Base-by-base conservation (phyloP, 2,797 vertebrate genomes). In the Acanthiza pusilla region DNA sequence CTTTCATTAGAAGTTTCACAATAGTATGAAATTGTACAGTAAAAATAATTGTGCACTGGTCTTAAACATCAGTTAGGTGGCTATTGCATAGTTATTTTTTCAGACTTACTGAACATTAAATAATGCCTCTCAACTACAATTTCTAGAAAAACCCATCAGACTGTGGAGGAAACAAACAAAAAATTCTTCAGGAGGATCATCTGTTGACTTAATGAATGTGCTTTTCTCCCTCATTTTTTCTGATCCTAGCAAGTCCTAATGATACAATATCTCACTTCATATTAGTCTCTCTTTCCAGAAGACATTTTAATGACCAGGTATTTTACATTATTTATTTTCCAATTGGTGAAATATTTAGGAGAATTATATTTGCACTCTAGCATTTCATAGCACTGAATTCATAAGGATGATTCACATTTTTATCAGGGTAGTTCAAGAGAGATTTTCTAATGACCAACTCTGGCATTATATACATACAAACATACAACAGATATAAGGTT, bases 1-100 rank as follows among this genome's bases (percentile, higher is more conserved):
- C 70, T 88, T 93, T 71, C 68, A 94, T 91, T 95, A 85, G 55
- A 29, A 93, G 30, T 27, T 86, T 66, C 50, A 76, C 70, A 80
- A 40, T 66, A 80, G 26, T 79, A 57, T 53, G 88, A 94, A 96
- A 94, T 38, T 67, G 32, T 11, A 62, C 53, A 83, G 92, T 79
- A 93, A 90, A 93, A 92, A 82, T 72, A 82, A 84, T 48, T 75
- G 38, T 82, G 17, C 25, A 36, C 12, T 63, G 25, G 2, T 87
- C 76, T 92, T 89, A 88, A 61, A 38, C 26, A 80, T 78, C 60
- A 70, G 34, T 83, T 78, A 9, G 16, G 16, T 84, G 43, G 36
- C 11, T 85, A 54, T 60, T 83, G 19, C 26, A 18, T 22, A 74
- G 38, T 19, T 78, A 76, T 78, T 95, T 68, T 68, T n/a, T 55